phyloP scores from a whole-genome alignment of 2,797 vertebrate species.

The Adrianichthys oophorus region DNA sequence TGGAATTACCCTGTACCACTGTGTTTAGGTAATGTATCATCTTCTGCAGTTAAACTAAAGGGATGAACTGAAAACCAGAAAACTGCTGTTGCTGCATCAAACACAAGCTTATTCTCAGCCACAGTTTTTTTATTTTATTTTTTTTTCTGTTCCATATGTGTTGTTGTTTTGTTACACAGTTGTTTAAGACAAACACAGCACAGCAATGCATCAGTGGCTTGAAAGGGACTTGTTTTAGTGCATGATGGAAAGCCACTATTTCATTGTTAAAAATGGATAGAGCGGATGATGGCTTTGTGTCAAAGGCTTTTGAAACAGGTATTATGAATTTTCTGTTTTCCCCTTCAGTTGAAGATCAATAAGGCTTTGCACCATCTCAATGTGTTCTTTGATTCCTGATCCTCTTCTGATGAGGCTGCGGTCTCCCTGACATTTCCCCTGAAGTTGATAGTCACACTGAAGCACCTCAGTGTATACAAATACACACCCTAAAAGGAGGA shows the following conservation, averaged over 20 bases:
- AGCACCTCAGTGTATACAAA: constrained; percentile 25
- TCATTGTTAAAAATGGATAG: constrained; percentile 18
- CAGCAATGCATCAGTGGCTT: constrained; percentile 30
- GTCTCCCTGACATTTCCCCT: constrained; percentile 32
- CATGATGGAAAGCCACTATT: constrained; percentile 40
- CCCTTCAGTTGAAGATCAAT: constrained; percentile 55
- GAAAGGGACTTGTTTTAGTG: constrained; percentile 44
- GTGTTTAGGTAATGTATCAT: constrained; percentile 86
- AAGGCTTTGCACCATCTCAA: constrained; percentile 42
- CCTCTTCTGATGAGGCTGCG: constrained; percentile 29
- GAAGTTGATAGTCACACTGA: constrained; percentile 41
- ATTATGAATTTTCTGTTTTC: constrained; percentile 50
- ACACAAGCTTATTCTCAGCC: not conserved
- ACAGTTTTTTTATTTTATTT: constrained; percentile 17
- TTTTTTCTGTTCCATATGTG: constrained; percentile 3
- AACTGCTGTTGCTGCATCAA: constrained; percentile 24
- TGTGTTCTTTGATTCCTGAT: constrained; percentile 54
- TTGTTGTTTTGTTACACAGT: constrained; percentile 4
- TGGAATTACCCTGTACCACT: constrained; percentile 97
- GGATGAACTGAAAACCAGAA: constrained; percentile 20
- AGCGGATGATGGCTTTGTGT: constrained; percentile 15
- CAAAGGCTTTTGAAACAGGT: constrained; percentile 9
- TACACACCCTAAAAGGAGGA: not conserved
- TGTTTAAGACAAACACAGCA: constrained; percentile 15
- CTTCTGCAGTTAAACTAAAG: constrained; percentile 22